A percentile compares a stretch with the other conserved stretches of the same genome.
Conservation (phyloP, 2,797 vertebrate genomes). For the Mus minutoides region DNA sequence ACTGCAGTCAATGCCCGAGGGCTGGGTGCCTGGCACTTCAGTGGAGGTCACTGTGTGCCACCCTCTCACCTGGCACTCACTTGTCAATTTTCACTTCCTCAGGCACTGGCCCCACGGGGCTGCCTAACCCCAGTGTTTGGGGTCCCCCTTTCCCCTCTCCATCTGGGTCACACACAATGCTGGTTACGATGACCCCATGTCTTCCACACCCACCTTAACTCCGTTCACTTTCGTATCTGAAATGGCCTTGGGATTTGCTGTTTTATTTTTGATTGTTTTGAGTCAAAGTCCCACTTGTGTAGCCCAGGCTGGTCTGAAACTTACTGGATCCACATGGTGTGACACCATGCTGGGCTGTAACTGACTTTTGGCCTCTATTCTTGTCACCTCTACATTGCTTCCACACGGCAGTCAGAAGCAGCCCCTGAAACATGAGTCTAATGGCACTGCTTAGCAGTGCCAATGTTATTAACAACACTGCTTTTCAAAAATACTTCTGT, state of each 20-base stretch:
- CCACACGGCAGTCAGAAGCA: not conserved
- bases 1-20: not conserved
- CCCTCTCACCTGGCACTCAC: not conserved
- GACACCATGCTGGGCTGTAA: not conserved
- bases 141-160: not conserved
- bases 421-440: slow-evolving; percentile 13
- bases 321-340: not conserved
- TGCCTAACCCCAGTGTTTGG: not conserved
- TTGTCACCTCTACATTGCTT: not conserved
- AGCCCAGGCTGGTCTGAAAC: not conserved
- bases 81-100: not conserved
- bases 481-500: not conserved
- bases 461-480: not conserved
- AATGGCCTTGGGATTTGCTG: not conserved
- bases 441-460: not conserved
- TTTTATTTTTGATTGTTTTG: not conserved
- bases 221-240: not conserved
- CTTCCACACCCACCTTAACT: not conserved
- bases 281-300: not conserved
- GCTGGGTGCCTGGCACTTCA: not conserved
- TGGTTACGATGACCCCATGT: not conserved
- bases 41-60: not conserved
- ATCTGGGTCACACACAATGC: not conserved
- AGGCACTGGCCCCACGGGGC: not conserved
- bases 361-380: not conserved